Evolutionary conservation across 2,888 invertebrate species (phyloP).

Genomic region (Notocelia uddmanniana): DNA sequence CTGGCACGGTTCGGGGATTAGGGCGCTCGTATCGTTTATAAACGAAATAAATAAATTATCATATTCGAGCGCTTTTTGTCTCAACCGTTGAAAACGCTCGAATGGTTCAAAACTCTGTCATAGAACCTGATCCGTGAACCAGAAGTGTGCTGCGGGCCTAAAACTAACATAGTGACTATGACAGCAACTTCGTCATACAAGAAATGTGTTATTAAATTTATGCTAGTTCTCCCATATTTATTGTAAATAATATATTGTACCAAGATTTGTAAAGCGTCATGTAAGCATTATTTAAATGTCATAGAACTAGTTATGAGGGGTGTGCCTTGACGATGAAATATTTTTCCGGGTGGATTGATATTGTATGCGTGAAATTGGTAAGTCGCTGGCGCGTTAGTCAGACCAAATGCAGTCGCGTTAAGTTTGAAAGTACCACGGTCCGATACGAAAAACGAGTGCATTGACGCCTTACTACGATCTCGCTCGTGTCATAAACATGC

Average conservation of each 20-base stretch:
- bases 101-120: neutral
- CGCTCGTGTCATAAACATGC: too few relatives aligned
- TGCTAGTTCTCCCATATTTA: conserved; percentile 7
- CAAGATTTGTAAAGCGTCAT: conserved; percentile 25
- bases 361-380: neutral
- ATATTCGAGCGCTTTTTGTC: neutral
- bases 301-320: conserved; percentile 32
- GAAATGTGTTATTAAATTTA: neutral
- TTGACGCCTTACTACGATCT: too few relatives aligned
- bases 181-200: neutral
- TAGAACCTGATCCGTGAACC: neutral
- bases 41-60: too few relatives aligned
- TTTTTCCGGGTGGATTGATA: conserved; percentile 10
- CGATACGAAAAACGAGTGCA: too few relatives aligned
- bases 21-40: neutral
- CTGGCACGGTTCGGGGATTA: neutral
- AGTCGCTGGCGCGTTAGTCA: too few relatives aligned
- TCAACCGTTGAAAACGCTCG: neutral
- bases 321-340: conserved; percentile 41
- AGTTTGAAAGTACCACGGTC: too few relatives aligned
- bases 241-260: conserved; percentile 34
- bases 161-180: conserved; percentile 7
- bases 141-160: neutral
- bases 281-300: conserved; percentile 36
- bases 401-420: too few relatives aligned